These are phyloP conservation scores for Nemapogon koenigi DNA, from an alignment of 2,888 invertebrate genomes.

Conservation along the genomic window DNA sequence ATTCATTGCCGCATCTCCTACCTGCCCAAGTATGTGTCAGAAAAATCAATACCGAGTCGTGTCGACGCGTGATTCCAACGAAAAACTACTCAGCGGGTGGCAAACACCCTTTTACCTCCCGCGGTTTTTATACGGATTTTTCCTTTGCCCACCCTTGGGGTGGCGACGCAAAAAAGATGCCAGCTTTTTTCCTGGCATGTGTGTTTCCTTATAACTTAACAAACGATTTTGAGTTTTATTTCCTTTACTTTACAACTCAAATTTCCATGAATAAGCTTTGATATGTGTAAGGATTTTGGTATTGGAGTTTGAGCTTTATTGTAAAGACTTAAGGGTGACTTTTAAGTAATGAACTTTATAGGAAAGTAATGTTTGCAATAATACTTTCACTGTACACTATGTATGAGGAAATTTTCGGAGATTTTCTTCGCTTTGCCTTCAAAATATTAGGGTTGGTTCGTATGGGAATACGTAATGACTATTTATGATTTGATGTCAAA, in stretches of 20 bases:
- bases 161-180: constrained; percentile 51
- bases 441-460: background rate
- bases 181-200: constrained; percentile 36
- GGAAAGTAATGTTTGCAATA: constrained; percentile 6
- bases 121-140: constrained; percentile 35
- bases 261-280: constrained; percentile 19
- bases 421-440: constrained; percentile 6
- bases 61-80: constrained; percentile 61
- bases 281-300: constrained; percentile 2
- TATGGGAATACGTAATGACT: constrained; percentile 52
- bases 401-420: constrained; percentile 5
- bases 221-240: constrained; percentile 16
- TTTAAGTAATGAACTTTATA: constrained; percentile 17
- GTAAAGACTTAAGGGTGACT: constrained; percentile 15
- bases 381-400: constrained; percentile 7
- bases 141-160: constrained; percentile 43
- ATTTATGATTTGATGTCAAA: constrained; percentile 60
- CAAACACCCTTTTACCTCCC: constrained; percentile 27
- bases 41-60: constrained; percentile 57
- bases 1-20: too few species aligned
- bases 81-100: constrained; percentile 44
- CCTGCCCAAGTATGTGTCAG: constrained; percentile 38
- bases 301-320: constrained; percentile 21
- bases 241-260: constrained; percentile 15
- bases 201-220: constrained; percentile 4